phyloP scores from a whole-genome alignment of 1,140 invertebrate genomes.

The Aphelenchoides avenae region DNA sequence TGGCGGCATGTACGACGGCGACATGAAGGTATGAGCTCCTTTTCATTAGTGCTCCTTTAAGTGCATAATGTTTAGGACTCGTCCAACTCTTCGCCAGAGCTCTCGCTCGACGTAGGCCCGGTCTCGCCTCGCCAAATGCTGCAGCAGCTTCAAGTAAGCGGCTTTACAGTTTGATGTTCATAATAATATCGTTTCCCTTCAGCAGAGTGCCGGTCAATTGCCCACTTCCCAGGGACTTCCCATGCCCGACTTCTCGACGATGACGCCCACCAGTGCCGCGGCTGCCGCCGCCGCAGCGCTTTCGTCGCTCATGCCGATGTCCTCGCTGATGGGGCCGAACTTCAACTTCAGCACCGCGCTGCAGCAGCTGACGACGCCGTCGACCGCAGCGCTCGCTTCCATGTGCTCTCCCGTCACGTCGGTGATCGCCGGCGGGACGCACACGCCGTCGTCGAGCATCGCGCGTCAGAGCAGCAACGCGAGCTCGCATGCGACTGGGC shows the following conservation, averaged over 20 bases:
- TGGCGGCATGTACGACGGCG: conserved; percentile 20
- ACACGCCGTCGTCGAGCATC: not conserved
- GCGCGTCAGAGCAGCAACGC: conserved; percentile 13
- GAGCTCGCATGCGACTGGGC: not conserved
- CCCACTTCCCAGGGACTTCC: conserved; percentile 17
- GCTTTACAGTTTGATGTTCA: too few relatives aligned
- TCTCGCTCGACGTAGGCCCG: conserved; percentile 35
- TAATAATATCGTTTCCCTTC: too few relatives aligned
- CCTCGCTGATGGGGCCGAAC: too few relatives aligned
- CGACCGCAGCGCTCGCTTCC: too few relatives aligned
- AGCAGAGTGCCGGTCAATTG: too few relatives aligned
- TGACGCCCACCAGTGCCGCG: conserved; percentile 11
- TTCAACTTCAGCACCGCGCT: too few relatives aligned
- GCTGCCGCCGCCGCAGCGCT: conserved; percentile 20
- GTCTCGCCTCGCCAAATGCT: too few relatives aligned
- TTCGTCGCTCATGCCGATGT: not conserved
- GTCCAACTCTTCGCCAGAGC: conserved; percentile 37
- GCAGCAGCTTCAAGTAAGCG: too few relatives aligned
- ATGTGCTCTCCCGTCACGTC: not conserved
- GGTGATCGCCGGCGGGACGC: not conserved
- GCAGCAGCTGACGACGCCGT: conserved; percentile 9
- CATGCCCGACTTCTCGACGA: conserved; percentile 16
- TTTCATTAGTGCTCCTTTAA: not conserved
- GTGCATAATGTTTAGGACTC: conserved; percentile 32
- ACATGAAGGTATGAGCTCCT: conserved; percentile 16